Conservation (phyloP, 2,113 vertebrate genomes). For the Pseudorasbora parva region DNA sequence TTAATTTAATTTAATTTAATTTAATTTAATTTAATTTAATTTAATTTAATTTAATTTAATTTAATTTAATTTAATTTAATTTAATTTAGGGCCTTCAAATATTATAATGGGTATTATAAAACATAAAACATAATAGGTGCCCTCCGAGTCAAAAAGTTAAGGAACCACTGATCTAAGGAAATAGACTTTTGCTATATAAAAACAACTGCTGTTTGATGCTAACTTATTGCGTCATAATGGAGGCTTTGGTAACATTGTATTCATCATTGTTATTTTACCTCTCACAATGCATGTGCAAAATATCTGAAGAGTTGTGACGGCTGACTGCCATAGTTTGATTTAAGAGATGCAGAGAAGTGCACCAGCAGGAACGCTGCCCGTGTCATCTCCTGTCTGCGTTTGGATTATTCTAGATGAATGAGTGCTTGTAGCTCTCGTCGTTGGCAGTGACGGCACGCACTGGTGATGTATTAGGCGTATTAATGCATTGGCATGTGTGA, state of each 20-base stretch:
- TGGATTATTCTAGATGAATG: not conserved
- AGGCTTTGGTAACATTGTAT: not conserved
- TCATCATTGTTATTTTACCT: not conserved
- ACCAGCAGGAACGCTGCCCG: not conserved
- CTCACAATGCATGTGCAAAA: not conserved
- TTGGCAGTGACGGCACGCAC: not conserved
- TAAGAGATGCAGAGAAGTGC: not conserved
- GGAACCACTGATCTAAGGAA: not conserved
- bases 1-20: no score
- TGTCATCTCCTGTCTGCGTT: not conserved
- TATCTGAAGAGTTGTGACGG: not conserved
- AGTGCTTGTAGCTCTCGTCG: not conserved
- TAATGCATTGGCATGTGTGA: conserved; percentile 16
- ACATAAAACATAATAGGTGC: no score
- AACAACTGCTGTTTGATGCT: not conserved
- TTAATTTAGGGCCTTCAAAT: no score
- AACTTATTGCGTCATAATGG: not conserved
- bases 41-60: no score
- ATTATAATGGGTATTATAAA: no score
- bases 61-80: no score
- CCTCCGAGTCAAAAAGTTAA: no score
- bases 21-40: no score
- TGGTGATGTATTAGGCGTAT: conserved; percentile 35
- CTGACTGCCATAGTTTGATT: not conserved
- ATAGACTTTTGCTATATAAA: not conserved